phyloP scores from a whole-genome alignment of 2,797 vertebrate species.

The Macropus fuliginosus region DNA sequence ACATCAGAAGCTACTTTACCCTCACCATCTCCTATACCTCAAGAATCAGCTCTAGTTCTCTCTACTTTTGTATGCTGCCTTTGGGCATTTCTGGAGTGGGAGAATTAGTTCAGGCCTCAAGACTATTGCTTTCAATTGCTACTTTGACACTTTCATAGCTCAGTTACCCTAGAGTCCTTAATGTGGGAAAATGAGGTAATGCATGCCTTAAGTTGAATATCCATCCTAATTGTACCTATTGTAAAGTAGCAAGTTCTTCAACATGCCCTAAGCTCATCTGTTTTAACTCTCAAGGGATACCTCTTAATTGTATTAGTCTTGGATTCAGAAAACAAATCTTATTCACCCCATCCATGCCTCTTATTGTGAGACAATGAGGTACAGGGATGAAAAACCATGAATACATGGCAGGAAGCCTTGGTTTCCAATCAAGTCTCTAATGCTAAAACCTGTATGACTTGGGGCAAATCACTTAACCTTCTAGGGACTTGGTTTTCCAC shows the following conservation, averaged over 20 bases:
- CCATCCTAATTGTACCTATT: neutral
- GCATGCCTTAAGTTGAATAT: neutral
- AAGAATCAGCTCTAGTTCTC: neutral
- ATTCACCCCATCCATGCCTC: no score
- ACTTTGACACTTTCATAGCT: no score
- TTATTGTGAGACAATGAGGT: no score
- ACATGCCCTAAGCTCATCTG: neutral
- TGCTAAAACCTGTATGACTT: neutral
- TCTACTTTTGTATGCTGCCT: no score
- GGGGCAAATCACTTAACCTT: neutral
- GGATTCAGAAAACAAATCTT: no score
- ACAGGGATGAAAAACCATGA: no score
- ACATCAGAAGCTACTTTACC: neutral
- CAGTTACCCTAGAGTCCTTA: neutral
- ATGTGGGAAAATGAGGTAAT: neutral
- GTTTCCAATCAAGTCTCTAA: neutral
- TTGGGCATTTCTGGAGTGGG: no score
- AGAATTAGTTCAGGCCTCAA: no score
- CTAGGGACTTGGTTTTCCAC: neutral
- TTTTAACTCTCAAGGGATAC: no score
- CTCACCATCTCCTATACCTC: neutral
- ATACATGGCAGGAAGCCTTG: neutral
- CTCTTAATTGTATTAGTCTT: no score
- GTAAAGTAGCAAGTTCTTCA: neutral
- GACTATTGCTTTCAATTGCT: no score